Evolutionary conservation across 2,113 vertebrate species (phyloP).

Genomic region (Clarias batrachus): DNA sequence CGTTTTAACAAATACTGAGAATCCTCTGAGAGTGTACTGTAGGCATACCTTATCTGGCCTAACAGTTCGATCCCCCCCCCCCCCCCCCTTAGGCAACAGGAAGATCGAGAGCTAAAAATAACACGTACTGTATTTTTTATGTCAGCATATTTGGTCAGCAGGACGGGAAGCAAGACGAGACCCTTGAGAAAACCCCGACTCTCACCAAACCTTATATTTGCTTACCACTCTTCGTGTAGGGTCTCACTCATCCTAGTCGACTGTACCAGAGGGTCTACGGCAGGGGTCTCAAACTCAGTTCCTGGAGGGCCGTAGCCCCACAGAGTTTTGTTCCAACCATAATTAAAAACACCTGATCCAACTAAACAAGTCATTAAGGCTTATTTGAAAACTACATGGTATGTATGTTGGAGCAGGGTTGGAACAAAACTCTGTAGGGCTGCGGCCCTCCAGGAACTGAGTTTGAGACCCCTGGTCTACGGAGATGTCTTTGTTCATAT

Average conservation of each 20-base stretch:
- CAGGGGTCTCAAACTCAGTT: no score
- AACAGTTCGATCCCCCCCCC: no score
- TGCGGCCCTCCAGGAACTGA: no score
- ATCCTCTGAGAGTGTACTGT: background rate
- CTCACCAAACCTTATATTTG: background rate
- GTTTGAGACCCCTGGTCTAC: no score
- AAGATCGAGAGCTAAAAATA: constrained; percentile 1
- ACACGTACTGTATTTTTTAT: background rate
- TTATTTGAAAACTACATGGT: no score
- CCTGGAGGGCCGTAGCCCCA: no score
- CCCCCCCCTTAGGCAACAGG: background rate
- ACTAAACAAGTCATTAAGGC: no score
- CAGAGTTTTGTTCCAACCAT: no score
- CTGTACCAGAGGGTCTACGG: background rate
- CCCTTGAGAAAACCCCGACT: background rate
- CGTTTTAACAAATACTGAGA: background rate
- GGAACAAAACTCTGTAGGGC: no score
- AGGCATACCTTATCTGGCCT: background rate
- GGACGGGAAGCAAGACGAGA: background rate
- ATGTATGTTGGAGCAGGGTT: no score
- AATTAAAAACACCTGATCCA: no score
- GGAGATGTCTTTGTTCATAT: constrained; percentile 30
- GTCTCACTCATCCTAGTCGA: background rate
- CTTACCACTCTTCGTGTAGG: background rate
- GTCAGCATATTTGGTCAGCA: constrained; percentile 12